Conservation (phyloP, 2,797 vertebrate species). For the Poecile montanus region DNA sequence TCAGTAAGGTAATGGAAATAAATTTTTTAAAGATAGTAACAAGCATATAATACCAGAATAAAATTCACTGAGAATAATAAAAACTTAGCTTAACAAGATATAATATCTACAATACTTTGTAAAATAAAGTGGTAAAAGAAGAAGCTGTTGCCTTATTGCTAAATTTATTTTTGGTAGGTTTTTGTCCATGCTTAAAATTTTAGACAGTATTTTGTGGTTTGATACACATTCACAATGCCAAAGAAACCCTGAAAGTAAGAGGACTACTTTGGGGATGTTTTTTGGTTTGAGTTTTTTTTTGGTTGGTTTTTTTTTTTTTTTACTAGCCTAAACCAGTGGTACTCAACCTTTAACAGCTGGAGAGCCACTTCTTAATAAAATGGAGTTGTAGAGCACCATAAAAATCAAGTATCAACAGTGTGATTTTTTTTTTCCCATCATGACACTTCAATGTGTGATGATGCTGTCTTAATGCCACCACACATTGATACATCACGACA, state of each 20-base stretch:
- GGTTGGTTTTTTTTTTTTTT: background rate
- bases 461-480: slow-evolving; percentile 48
- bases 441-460: slow-evolving; percentile 66
- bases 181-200: slow-evolving; percentile 28
- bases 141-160: slow-evolving; percentile 55
- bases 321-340: slow-evolving; percentile 76
- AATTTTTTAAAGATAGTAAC: slow-evolving; percentile 29
- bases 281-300: background rate
- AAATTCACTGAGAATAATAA: slow-evolving; percentile 4
- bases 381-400: slow-evolving; percentile 68
- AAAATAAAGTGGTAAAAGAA: slow-evolving; percentile 56
- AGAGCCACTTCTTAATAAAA: slow-evolving; percentile 75
- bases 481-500: slow-evolving; percentile 69
- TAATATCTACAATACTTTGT: slow-evolving; percentile 17
- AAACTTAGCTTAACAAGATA: slow-evolving; percentile 20
- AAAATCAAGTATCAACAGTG: slow-evolving; percentile 54
- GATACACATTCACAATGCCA: background rate
- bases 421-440: slow-evolving; percentile 45
- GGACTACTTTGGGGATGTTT: background rate
- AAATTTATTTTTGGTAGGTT: slow-evolving; percentile 25
- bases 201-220: slow-evolving; percentile 70
- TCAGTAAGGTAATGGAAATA: background rate
- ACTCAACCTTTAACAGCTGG: slow-evolving; percentile 78
- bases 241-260: slow-evolving; percentile 53
- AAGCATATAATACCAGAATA: slow-evolving; percentile 42